Base-by-base conservation (phyloP, 2,888 invertebrate species). In the Agrochola lota region DNA sequence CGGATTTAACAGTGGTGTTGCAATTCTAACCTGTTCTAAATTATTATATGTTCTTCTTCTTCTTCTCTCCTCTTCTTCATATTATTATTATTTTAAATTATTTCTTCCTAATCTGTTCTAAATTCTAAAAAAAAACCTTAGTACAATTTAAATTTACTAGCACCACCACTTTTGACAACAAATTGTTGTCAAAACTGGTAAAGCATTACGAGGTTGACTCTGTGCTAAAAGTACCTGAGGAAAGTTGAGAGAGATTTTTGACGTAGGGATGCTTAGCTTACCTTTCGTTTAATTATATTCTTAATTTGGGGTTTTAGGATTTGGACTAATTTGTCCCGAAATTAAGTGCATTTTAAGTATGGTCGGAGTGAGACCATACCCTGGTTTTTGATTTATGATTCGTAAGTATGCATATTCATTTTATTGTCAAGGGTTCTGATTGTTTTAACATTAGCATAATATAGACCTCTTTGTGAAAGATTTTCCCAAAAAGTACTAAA, bases 221-320 rank as follows among this genome's bases (percentile, higher is more conserved):
- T n/a, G 3, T 11, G 35, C 11, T 35, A 40, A 69, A 57, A 2
- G 35, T 49, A 40, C 9, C 17, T 20, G 35, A 40, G 35, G 57
- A 30, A 57, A 64, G 57, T 62, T 72, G 17, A 69, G 15, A 9
- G 40, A 43, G 6, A 55, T 52, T 55, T 77, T 69, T 57, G 69
- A 66, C 49, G 49, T 66, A 30, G 73, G 68, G 68, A 57, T n/a
- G 46, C 35, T 57, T 49, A 66, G 46, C 35, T 57, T 49, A 66
- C 66, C 40, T 75, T 43, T n/a, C 26, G 2, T 66, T 76, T 76
- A 76, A 76, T 77, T 76, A 60, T 64, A 75, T 76, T 77, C 67
- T n/a, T 74, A 70, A 74, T 46, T 70, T 49, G 40, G 40, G 11
- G 59, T 76, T 76, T 77, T 30, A 30, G 30, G 40, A 17, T 40